Conservation (phyloP, 2,113 vertebrate genomes). For the Bubo bubo region DNA sequence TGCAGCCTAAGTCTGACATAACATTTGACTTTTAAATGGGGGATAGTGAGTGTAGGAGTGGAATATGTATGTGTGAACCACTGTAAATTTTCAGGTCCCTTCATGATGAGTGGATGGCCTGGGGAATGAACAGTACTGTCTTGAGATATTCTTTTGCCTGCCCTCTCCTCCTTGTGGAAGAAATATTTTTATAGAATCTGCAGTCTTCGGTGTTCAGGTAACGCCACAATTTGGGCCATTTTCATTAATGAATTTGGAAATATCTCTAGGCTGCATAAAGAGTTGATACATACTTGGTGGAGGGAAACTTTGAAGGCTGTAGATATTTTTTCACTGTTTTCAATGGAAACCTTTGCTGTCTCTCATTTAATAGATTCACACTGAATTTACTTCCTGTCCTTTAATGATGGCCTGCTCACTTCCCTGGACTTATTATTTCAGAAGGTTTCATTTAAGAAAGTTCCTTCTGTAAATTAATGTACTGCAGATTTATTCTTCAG, state of each 20-base stretch:
- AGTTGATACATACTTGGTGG: background rate
- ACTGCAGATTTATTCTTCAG: conserved; percentile 58
- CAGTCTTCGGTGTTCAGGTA: background rate
- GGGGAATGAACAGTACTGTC: background rate
- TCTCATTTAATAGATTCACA: background rate
- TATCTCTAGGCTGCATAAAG: background rate
- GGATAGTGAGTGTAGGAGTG: background rate
- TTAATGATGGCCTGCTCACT: conserved; percentile 22
- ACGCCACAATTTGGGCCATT: background rate
- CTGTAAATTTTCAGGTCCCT: background rate
- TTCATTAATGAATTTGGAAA: background rate
- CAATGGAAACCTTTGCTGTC: background rate
- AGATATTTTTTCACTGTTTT: background rate
- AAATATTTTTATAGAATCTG: background rate
- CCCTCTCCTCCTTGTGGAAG: background rate
- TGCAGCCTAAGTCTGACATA: background rate
- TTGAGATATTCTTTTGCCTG: background rate
- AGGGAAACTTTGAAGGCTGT: background rate
- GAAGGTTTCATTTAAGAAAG: conserved; percentile 61
- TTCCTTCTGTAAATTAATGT: conserved; percentile 65
- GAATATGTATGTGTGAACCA: background rate
- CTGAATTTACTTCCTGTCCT: conserved; percentile 11
- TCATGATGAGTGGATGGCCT: background rate
- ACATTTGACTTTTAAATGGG: background rate
- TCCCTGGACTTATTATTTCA: conserved; percentile 59